phyloP scores from a whole-genome alignment of 2,888 invertebrate species.

The Abscondita cerata region DNA sequence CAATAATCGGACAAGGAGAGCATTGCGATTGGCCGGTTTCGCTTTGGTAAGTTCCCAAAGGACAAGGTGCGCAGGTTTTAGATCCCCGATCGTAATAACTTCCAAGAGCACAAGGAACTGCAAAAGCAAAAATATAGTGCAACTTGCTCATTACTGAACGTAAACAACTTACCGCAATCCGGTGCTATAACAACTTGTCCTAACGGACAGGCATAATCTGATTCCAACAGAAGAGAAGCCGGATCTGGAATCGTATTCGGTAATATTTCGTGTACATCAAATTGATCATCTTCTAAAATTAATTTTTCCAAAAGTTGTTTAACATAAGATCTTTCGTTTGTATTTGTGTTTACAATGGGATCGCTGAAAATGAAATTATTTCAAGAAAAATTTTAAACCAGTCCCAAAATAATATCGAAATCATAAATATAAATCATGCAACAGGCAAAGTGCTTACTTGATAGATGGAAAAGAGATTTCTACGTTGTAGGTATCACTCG shows the following conservation, averaged over 20 bases:
- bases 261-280: slow-evolving; percentile 89
- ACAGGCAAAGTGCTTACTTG: slow-evolving; percentile 71
- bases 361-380: slow-evolving; percentile 67
- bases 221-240: slow-evolving; percentile 83
- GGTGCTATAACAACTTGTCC: slow-evolving; percentile 95
- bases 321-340: slow-evolving; percentile 85
- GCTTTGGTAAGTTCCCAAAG: slow-evolving; percentile 91
- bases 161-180: slow-evolving; percentile 77
- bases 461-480: slow-evolving; percentile 91
- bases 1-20: slow-evolving; percentile 86
- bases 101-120: slow-evolving; percentile 91
- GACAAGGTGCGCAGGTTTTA: slow-evolving; percentile 83
- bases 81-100: slow-evolving; percentile 81
- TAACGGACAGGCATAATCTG: slow-evolving; percentile 90
- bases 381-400: not conserved
- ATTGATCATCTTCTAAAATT: slow-evolving; percentile 92
- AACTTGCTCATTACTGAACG: not conserved
- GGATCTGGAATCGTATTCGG: slow-evolving; percentile 96
- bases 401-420: not conserved
- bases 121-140: slow-evolving; percentile 27
- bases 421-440: not conserved
- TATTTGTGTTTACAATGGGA: slow-evolving; percentile 85
- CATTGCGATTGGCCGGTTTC: slow-evolving; percentile 91
- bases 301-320: slow-evolving; percentile 85
- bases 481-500: slow-evolving; percentile 89